phyloP scores from a whole-genome alignment of 2,888 invertebrate species.

The Apodemia duryi region DNA sequence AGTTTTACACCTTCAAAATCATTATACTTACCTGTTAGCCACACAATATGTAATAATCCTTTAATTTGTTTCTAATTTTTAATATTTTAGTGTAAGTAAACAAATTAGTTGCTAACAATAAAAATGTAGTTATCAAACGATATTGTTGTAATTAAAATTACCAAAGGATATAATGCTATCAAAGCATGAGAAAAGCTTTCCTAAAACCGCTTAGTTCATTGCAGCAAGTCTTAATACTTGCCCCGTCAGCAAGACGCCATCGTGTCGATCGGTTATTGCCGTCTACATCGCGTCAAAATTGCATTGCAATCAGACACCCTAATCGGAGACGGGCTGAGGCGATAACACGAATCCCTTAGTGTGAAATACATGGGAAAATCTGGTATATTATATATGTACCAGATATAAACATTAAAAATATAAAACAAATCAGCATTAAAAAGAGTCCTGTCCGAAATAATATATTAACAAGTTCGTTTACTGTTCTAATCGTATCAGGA shows the following conservation, averaged over 20 bases:
- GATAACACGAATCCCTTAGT: slow-evolving; percentile 26
- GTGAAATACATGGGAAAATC: slow-evolving; percentile 3
- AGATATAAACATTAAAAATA: no score
- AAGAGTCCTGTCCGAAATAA: neutral
- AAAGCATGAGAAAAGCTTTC: neutral
- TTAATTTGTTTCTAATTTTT: no score
- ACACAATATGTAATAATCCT: no score
- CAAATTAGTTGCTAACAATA: no score
- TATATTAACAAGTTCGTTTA: neutral
- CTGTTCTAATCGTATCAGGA: neutral
- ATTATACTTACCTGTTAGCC: no score
- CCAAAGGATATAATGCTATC: neutral
- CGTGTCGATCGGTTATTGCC: slow-evolving; percentile 33
- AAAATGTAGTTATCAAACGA: neutral
- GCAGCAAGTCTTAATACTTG: slow-evolving; percentile 1
- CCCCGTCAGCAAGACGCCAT: slow-evolving; percentile 37
- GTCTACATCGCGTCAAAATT: slow-evolving; percentile 35
- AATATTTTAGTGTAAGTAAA: no score
- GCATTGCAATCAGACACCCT: slow-evolving; percentile 34
- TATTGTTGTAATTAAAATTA: neutral
- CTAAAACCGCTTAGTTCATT: slow-evolving; percentile 9
- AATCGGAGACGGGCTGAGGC: slow-evolving; percentile 31
- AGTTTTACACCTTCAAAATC: no score
- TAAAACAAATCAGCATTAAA: no score
- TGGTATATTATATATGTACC: neutral